phyloP scores from a whole-genome alignment of 2,113 vertebrate genomes.

The Ariopsis seemanni region DNA sequence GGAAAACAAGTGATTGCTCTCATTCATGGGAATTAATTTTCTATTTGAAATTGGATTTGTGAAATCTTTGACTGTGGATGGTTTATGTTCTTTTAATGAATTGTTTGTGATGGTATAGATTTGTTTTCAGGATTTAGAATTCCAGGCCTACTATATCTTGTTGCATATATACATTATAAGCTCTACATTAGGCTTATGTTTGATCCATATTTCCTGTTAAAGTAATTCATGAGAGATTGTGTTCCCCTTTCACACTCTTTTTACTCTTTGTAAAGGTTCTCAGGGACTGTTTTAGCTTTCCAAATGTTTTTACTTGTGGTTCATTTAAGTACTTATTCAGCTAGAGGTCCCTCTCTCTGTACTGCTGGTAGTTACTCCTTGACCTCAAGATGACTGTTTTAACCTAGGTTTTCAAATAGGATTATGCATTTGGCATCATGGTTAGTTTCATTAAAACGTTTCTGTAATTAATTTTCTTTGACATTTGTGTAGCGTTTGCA shows the following conservation, averaged over 20 bases:
- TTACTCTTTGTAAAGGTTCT: slow-evolving; percentile 24
- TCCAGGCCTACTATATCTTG: not conserved
- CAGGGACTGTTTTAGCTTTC: slow-evolving; percentile 45
- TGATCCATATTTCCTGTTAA: not conserved
- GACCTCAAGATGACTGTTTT: not conserved
- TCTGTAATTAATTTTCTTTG: not conserved
- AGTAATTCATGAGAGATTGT: not conserved
- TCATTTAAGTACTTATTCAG: not conserved
- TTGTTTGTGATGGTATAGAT: not conserved
- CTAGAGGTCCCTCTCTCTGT: not conserved
- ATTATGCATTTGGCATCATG: not conserved
- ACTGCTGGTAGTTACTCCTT: not conserved
- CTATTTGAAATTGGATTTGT: not conserved
- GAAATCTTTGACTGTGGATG: not conserved
- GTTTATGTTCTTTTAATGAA: slow-evolving; percentile 20
- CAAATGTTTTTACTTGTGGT: not conserved
- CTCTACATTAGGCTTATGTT: not conserved
- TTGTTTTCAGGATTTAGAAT: not conserved
- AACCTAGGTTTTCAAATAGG: not conserved
- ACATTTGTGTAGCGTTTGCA: not conserved
- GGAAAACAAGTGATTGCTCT: slow-evolving; percentile 16
- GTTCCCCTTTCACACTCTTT: not conserved
- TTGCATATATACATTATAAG: not conserved
- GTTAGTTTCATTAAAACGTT: not conserved
- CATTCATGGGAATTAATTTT: not conserved